Percentiles rank a stretch among this genome's conserved stretches.
Conservation (phyloP, 2,113 vertebrate genomes). For the Monarcha castaneiventris region DNA sequence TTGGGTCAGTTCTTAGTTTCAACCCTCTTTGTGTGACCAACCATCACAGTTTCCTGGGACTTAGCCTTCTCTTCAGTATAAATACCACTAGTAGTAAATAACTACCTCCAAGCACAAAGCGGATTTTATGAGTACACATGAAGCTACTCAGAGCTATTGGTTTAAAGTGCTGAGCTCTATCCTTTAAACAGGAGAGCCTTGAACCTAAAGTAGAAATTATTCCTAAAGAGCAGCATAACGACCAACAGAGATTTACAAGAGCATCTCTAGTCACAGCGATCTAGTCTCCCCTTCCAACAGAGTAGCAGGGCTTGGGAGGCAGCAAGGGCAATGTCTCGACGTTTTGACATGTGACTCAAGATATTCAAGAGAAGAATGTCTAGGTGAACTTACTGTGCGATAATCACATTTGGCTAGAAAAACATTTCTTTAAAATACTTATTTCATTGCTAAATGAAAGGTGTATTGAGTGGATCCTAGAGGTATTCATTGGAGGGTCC, state of each 20-base stretch:
- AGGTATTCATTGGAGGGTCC: not conserved
- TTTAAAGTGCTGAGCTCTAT: not conserved
- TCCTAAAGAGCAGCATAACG: not conserved
- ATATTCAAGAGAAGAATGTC: not conserved
- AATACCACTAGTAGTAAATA: not conserved
- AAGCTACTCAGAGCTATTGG: not conserved
- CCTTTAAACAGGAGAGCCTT: not conserved
- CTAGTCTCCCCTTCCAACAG: not conserved
- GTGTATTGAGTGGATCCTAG: not conserved
- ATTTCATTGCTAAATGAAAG: constrained; percentile 5
- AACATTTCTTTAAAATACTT: constrained; percentile 28
- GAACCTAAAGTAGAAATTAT: not conserved
- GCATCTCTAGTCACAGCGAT: not conserved
- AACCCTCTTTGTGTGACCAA: not conserved
- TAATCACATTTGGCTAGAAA: not conserved
- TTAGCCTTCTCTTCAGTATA: not conserved
- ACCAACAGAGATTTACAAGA: not conserved
- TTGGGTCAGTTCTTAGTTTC: not conserved
- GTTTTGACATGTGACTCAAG: not conserved
- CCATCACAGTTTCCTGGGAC: not conserved
- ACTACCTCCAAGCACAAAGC: not conserved
- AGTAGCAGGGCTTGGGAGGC: not conserved
- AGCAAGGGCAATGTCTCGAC: not conserved
- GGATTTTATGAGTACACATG: not conserved
- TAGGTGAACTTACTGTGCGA: not conserved